Base-by-base conservation (phyloP, 1,140 invertebrate genomes). In the Stegodyphus mimosarum region DNA sequence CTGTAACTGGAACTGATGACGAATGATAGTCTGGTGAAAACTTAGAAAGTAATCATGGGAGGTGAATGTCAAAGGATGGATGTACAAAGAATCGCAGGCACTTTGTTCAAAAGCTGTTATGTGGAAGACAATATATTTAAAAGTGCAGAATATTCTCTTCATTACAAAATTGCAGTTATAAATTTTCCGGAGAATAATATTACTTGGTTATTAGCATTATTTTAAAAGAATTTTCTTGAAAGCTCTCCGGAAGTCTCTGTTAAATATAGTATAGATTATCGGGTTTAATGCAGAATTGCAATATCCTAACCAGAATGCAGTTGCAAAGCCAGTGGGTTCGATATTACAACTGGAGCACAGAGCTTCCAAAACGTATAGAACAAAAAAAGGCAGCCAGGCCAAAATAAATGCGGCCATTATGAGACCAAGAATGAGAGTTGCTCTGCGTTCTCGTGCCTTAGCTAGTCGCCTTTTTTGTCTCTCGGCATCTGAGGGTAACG, bases 401-500 rank as follows among this genome's bases (percentile, higher is more conserved):
- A 97, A 94, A 89, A 99, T 99, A 91, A 99, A 99, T 86, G 97
- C 97, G 76, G 97, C 97, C 96, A 99, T 99, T 87, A 99, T 99
- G 5, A 99, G 93, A 53, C 98, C 98, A 71, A 99, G 91, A 86
- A 99, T 98, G 6, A 99, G 92, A 0, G 98, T 99, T 0, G 98
- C 98, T 74, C 98, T 92, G 88, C 99, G 96, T 91, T 99, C 98
- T 89, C 99, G 97, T 87, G 99, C 98, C 84, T 98, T 93, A 0
- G 98, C 97, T 87, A 99, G 93, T 88, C 97, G 93, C 85, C 96
- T 92, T 91, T 98, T 98, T 89, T 99, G 97, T 79, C 96, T 93
- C 89, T 98, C 97, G 0, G 96, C 96, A 89, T 98, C 96, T 77
- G 87, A 87, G 6, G 88, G 84, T 13, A 85, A 70, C 18, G 94